Evolutionary conservation across 1,140 invertebrate species (phyloP), one percentile per base, ranked within the genome.

Genomic region (Trachymyrmex septentrionalis): DNA sequence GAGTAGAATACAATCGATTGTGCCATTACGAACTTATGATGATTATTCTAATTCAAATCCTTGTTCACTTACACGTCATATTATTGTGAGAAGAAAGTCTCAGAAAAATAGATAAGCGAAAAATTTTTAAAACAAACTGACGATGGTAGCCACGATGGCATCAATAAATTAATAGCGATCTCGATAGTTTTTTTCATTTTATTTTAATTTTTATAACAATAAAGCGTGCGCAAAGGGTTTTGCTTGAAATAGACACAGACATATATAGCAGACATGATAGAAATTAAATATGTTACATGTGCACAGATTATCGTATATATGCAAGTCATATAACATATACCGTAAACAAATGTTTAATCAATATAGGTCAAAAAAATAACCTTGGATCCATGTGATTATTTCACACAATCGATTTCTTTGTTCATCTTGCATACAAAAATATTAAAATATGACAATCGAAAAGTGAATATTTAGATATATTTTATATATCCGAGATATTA

Each of bases 301-400:
- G n/a, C 50, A 44, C 24, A 63, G 38, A 63, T 44, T 55, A 64
- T 71, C 61, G 12, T 59, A 19, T 48, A 55, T 24, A 48, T 50
- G 34, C 53, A 48, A 71, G 27, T 63, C 57, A 50, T 53, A 80
- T 48, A 53, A 61, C 38, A 34, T 21, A 53, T 71, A 64, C n/a
- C 67, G 12, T 50, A 86, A 71, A 48, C 38, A 75, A 75, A 75
- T 48, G 6, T 59, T 75, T 75, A 38, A 75, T 75, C 72, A 75
- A 44, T 44, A 24, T 61, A 38, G 53, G 34, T 61, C 12, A 75
- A 44, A 57, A 59, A 75, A 44, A 19, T 59, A 75, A 24, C 10
- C 12, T 21, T 57, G n/a, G 50, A 44, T 73, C 34, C n/a, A 57
- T 73, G 30, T 73, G 12, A 73, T 75, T 75, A 59, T 61, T 75